These are phyloP conservation scores for Xenopus laevis DNA, from an alignment of 2,113 vertebrate genomes.

Conservation along the genomic window DNA sequence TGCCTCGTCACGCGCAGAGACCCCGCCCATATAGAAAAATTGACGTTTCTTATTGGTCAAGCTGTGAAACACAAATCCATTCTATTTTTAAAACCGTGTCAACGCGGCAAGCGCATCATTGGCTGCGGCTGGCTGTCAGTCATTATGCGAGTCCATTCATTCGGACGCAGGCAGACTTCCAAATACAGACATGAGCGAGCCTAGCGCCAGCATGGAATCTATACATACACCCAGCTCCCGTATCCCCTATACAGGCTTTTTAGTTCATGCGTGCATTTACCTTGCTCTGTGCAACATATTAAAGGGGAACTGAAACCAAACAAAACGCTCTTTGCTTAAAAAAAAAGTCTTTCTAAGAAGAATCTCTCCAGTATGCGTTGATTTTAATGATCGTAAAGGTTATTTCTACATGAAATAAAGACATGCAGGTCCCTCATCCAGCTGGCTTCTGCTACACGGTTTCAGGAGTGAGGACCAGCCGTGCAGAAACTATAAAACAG, in stretches of 20 bases:
- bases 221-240: not conserved
- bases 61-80: not conserved
- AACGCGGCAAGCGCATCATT: conserved; percentile 17
- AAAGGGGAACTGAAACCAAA: too few species aligned
- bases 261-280: too few species aligned
- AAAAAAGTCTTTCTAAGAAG: too few species aligned
- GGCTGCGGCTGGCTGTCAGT: not conserved
- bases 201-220: not conserved
- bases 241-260: not conserved
- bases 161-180: conserved; percentile 5
- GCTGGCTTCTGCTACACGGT: too few species aligned
- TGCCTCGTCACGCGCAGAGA: not conserved
- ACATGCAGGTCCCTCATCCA: too few species aligned
- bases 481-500: too few species aligned
- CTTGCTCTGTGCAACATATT: too few species aligned
- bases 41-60: not conserved
- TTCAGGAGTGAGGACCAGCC: too few species aligned
- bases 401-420: too few species aligned
- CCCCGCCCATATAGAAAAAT: not conserved
- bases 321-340: too few species aligned
- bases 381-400: too few species aligned
- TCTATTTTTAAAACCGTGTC: conserved; percentile 32
- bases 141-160: conserved; percentile 16
- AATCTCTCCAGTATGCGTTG: too few species aligned
- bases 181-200: conserved; percentile 29